Evolutionary conservation across 2,888 invertebrate genomes (phyloP).

Genomic region (Acanthosepion esculentum): DNA sequence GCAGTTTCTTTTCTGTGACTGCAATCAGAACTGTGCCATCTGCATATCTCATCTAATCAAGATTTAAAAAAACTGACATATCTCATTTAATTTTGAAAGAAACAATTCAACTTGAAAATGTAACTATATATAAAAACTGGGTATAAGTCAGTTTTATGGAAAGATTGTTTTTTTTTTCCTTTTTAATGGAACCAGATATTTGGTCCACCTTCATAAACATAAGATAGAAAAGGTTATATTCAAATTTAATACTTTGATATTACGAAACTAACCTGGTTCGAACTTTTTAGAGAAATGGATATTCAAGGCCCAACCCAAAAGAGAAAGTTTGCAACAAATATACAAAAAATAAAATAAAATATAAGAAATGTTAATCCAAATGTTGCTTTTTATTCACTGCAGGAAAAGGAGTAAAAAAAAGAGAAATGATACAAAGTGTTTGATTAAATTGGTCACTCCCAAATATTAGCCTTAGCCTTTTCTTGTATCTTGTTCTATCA

Average conservation of each 20-base stretch:
- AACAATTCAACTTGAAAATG: background rate
- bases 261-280: background rate
- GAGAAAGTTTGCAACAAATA: background rate
- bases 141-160: background rate
- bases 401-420: background rate
- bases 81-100: background rate
- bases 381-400: background rate
- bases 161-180: background rate
- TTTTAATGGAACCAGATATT: background rate
- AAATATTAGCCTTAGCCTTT: background rate
- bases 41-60: too few species aligned
- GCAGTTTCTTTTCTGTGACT: too few species aligned
- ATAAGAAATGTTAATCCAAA: background rate
- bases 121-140: background rate
- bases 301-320: background rate
- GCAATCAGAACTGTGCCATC: too few species aligned
- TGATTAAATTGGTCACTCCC: background rate
- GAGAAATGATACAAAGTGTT: background rate
- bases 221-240: background rate
- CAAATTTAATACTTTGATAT: slow-evolving; percentile 24
- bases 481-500: too few species aligned
- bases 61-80: too few species aligned
- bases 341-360: background rate
- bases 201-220: background rate
- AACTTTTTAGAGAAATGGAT: slow-evolving; percentile 44